Conservation (phyloP, 2,888 invertebrate species). For the Scaptomyza polygonia region DNA sequence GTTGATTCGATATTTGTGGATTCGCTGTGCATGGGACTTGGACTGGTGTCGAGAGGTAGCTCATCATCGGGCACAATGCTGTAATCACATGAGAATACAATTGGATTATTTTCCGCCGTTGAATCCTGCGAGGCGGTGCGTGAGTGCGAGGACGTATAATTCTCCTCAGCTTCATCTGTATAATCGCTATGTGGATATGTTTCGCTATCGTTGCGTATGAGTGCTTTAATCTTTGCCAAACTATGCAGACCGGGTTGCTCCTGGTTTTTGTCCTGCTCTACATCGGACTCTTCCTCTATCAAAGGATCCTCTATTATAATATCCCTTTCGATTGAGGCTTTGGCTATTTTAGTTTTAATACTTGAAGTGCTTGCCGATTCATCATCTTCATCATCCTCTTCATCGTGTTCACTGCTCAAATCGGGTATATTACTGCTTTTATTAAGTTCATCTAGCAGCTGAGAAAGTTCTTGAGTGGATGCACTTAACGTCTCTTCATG, state of each 20-base stretch:
- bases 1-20: constrained; percentile 2
- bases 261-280: background rate
- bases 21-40: constrained; percentile 61
- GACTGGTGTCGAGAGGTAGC: constrained; percentile 63
- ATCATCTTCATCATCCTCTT: constrained; percentile 54
- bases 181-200: constrained; percentile 73
- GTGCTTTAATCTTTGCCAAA: constrained; percentile 63
- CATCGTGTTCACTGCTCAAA: constrained; percentile 45
- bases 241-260: constrained; percentile 19
- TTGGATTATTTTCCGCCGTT: constrained; percentile 40
- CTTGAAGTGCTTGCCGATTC: constrained; percentile 70
- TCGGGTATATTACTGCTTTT: constrained; percentile 50
- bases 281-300: constrained; percentile 30
- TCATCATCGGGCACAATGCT: constrained; percentile 79
- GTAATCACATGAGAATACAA: constrained; percentile 61
- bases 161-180: constrained; percentile 59
- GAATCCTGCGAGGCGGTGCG: constrained; percentile 69
- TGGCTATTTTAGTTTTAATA: constrained; percentile 68
- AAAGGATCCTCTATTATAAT: constrained; percentile 52
- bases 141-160: constrained; percentile 59
- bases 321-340: constrained; percentile 69
- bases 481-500: constrained; percentile 36
- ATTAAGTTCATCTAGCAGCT: constrained; percentile 59
- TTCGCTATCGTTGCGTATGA: constrained; percentile 69
- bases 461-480: constrained; percentile 51